Conservation (phyloP, 2,797 vertebrate genomes). For the Helostoma temminkii region DNA sequence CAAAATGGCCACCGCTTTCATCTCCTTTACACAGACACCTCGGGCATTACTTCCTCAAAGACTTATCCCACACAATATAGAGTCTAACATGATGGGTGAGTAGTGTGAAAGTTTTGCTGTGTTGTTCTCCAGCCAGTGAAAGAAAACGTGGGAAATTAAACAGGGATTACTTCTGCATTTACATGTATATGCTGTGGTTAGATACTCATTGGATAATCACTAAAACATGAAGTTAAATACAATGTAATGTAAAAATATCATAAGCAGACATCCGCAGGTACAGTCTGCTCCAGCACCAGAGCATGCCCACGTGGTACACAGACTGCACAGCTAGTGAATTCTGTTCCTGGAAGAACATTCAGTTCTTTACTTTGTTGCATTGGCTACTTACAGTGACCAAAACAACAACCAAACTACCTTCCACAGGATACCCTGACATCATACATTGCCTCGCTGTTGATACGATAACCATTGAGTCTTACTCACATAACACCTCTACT, state of each 20-base stretch:
- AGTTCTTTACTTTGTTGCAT: too few relatives aligned
- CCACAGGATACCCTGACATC: not conserved
- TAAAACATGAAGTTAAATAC: too few relatives aligned
- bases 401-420: too few relatives aligned
- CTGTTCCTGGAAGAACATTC: too few relatives aligned
- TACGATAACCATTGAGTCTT: not conserved
- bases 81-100: not conserved
- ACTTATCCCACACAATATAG: slow-evolving; percentile 26
- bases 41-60: slow-evolving; percentile 30
- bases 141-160: slow-evolving; percentile 1
- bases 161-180: not conserved
- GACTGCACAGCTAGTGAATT: too few relatives aligned
- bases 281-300: too few relatives aligned
- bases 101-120: not conserved
- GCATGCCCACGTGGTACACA: too few relatives aligned
- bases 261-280: too few relatives aligned
- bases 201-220: not conserved
- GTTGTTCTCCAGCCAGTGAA: not conserved
- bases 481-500: slow-evolving; percentile 8
- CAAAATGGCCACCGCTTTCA: slow-evolving; percentile 46
- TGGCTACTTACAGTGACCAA: too few relatives aligned
- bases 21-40: slow-evolving; percentile 36
- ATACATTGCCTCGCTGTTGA: not conserved
- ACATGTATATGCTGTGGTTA: too few relatives aligned
- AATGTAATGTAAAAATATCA: too few relatives aligned